Percentiles rank a stretch among this genome's conserved stretches.
Evolutionary conservation across 2,888 invertebrate genomes (phyloP).

Genomic region (Trachelus stipa): DNA sequence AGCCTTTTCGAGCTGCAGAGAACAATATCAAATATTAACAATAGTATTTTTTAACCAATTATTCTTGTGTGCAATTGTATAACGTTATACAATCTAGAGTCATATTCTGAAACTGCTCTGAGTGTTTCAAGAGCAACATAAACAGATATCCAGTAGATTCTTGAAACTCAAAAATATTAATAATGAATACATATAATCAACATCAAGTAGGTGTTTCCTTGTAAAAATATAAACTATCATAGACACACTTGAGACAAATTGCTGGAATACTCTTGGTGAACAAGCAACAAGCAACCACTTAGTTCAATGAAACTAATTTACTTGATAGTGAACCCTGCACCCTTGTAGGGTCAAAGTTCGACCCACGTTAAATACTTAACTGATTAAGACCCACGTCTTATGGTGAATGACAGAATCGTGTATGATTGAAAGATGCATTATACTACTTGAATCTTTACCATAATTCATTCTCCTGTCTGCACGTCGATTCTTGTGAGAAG

Average conservation of each 20-base stretch:
- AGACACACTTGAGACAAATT: constrained; percentile 39
- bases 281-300: constrained; percentile 38
- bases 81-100: not conserved
- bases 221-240: constrained; percentile 16
- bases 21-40: constrained; percentile 45
- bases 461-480: not conserved
- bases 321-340: constrained; percentile 33
- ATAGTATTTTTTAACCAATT: not conserved
- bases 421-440: not conserved
- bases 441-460: not conserved
- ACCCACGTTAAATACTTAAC: not conserved
- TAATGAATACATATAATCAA: constrained; percentile 14
- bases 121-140: constrained; percentile 15
- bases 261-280: constrained; percentile 29
- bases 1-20: constrained; percentile 57
- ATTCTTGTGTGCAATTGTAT: not conserved
- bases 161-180: not conserved
- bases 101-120: not conserved
- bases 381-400: not conserved
- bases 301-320: constrained; percentile 43
- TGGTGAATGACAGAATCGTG: not conserved
- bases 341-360: not conserved
- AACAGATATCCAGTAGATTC: constrained; percentile 1
- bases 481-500: not conserved
- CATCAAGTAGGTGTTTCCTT: constrained; percentile 39